phyloP scores from a whole-genome alignment of 2,113 vertebrate genomes.

The Entelurus aequoreus region DNA sequence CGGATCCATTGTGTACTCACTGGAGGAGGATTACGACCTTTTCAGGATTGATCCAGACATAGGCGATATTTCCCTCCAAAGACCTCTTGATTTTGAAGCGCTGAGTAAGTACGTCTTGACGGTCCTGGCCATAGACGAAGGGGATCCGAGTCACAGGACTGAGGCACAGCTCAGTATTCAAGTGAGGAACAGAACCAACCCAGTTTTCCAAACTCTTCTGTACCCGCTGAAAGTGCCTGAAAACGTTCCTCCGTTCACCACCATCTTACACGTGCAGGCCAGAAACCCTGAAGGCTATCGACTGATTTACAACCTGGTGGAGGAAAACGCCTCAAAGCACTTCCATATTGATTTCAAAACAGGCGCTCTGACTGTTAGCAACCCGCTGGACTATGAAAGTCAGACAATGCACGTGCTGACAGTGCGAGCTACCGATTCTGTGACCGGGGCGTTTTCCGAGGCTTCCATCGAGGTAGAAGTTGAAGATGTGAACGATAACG shows the following conservation, averaged over 20 bases:
- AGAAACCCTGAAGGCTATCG: conserved; percentile 90
- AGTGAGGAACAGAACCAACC: conserved; percentile 89
- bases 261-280: conserved; percentile 91
- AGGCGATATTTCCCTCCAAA: conserved; percentile 87
- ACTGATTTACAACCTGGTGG: conserved; percentile 90
- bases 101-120: conserved; percentile 85
- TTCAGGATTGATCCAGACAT: conserved; percentile 87
- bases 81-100: conserved; percentile 86
- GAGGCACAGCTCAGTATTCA: conserved; percentile 81
- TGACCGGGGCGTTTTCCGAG: conserved; percentile 85
- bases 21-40: conserved; percentile 84
- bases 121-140: conserved; percentile 82
- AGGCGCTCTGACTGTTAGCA: conserved; percentile 82
- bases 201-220: conserved; percentile 86
- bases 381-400: conserved; percentile 87
- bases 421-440: conserved; percentile 87
- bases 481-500: conserved; percentile 91
- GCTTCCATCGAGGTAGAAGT: conserved; percentile 86
- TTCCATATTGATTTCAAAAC: conserved; percentile 93
- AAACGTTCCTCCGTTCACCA: conserved; percentile 83
- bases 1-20: conserved; percentile 75
- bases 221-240: conserved; percentile 89
- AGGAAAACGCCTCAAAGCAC: conserved; percentile 79
- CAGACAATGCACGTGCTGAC: conserved; percentile 78
- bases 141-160: conserved; percentile 71